These are phyloP conservation scores for Sarcophaga subvicina DNA, from an alignment of 2,888 invertebrate species.

Conservation along the genomic window DNA sequence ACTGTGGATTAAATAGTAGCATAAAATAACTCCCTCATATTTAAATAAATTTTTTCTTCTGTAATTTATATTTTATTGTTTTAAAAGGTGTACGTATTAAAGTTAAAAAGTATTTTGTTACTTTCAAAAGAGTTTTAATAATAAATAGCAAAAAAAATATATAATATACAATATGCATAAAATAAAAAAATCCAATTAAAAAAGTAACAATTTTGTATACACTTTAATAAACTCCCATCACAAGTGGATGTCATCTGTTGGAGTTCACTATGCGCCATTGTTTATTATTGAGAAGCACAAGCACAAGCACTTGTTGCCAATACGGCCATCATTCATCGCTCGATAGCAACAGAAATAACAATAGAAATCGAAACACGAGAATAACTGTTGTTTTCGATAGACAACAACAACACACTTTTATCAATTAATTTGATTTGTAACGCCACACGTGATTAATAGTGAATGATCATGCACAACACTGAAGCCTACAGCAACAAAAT, in stretches of 20 bases:
- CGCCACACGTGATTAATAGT: conserved; percentile 48
- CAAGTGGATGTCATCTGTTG: conserved; percentile 31
- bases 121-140: not conserved
- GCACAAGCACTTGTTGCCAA: conserved; percentile 53
- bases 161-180: not conserved
- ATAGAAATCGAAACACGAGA: too few species aligned
- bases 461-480: conserved; percentile 22
- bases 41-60: too few species aligned
- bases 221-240: conserved; percentile 46
- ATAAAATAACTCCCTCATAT: too few species aligned
- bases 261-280: not conserved
- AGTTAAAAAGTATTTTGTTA: not conserved
- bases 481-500: not conserved
- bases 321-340: not conserved
- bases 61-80: too few species aligned
- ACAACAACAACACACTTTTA: conserved; percentile 43
- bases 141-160: not conserved
- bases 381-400: not conserved
- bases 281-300: conserved; percentile 24
- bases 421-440: conserved; percentile 53
- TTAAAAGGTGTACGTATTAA: too few species aligned
- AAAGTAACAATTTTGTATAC: conserved; percentile 9
- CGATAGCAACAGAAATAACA: too few species aligned
- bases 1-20: too few species aligned
- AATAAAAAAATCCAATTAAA: conserved; percentile 2